phyloP scores from a whole-genome alignment of 2,888 invertebrate species.

The Neoitamus cyanurus region DNA sequence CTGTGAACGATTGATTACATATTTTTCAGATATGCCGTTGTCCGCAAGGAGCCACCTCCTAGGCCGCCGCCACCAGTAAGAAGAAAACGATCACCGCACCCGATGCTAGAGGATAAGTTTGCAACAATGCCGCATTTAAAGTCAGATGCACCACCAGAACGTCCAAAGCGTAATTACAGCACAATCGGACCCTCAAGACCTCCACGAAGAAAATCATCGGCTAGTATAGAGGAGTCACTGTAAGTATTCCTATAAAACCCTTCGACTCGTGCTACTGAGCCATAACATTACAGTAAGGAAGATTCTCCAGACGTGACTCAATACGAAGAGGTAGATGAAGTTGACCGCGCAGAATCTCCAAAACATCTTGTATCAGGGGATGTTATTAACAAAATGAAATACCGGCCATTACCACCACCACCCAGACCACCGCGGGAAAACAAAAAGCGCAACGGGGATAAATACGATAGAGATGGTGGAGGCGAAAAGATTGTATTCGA shows the following conservation, averaged over 20 bases:
- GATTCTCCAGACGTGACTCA: constrained; percentile 60
- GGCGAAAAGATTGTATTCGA: constrained; percentile 54
- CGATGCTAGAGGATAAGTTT: constrained; percentile 72
- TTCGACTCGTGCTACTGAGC: background rate
- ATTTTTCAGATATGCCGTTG: constrained; percentile 77
- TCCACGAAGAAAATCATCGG: constrained; percentile 72
- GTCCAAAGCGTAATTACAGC: constrained; percentile 72
- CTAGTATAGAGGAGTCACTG: constrained; percentile 69
- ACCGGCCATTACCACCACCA: constrained; percentile 86
- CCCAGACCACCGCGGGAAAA: constrained; percentile 82
- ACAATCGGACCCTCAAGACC: constrained; percentile 72
- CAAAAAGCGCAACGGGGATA: constrained; percentile 64
- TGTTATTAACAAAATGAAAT: constrained; percentile 84
- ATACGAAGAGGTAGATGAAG: constrained; percentile 68
- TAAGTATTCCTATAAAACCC: background rate
- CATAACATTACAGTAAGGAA: constrained; percentile 38
- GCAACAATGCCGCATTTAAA: constrained; percentile 73
- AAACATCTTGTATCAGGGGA: constrained; percentile 79
- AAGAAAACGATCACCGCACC: constrained; percentile 67
- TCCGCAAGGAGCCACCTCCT: constrained; percentile 77
- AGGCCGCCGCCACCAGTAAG: constrained; percentile 73
- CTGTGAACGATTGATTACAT: background rate
- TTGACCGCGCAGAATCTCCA: constrained; percentile 62
- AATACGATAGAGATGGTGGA: constrained; percentile 57
- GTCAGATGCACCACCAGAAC: constrained; percentile 68